Percentiles rank a stretch among this genome's conserved stretches.
Evolutionary conservation across 2,888 invertebrate species (phyloP).

Genomic region (Hirtodrosophila histrioides): DNA sequence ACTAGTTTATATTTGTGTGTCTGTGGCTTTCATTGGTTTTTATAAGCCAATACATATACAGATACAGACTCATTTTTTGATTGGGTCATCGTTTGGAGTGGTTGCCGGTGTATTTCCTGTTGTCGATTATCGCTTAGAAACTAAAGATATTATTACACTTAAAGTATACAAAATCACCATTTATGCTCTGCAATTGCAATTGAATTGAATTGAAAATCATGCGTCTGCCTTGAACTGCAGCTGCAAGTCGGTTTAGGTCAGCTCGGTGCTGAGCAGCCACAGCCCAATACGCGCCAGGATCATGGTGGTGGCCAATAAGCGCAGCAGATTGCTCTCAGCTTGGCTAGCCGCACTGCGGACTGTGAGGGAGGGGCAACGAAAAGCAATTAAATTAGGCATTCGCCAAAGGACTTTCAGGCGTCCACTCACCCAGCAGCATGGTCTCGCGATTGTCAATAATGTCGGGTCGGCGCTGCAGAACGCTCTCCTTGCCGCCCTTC

Average conservation of each 20-base stretch:
- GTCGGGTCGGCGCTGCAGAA: slow-evolving; percentile 86
- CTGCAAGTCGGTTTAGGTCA: slow-evolving; percentile 56
- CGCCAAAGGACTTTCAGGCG: not conserved
- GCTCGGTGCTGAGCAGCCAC: slow-evolving; percentile 69
- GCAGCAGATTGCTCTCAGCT: slow-evolving; percentile 59
- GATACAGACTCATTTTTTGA: slow-evolving; percentile 22
- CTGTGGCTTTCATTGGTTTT: slow-evolving; percentile 1
- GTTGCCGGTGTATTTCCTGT: slow-evolving; percentile 26
- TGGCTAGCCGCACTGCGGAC: slow-evolving; percentile 74
- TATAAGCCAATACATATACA: slow-evolving; percentile 37
- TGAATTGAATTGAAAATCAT: slow-evolving; percentile 75
- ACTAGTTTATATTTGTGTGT: slow-evolving; percentile 19
- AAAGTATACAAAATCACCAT: slow-evolving; percentile 77
- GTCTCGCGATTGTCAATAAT: slow-evolving; percentile 87
- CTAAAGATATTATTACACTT: slow-evolving; percentile 75
- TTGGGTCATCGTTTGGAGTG: slow-evolving; percentile 35
- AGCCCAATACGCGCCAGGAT: slow-evolving; percentile 74
- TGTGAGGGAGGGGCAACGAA: slow-evolving; percentile 34
- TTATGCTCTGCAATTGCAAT: slow-evolving; percentile 77
- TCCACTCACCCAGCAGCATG: slow-evolving; percentile 86
- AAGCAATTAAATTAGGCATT: slow-evolving; percentile 25
- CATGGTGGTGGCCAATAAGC: slow-evolving; percentile 69
- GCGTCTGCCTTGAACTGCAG: slow-evolving; percentile 10
- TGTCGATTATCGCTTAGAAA: slow-evolving; percentile 56
- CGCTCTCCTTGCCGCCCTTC: slow-evolving; percentile 87